A percentile compares a stretch with the other conserved stretches of the same genome.
Conservation (phyloP, 2,888 invertebrate species). For the Lamproptera curius region DNA sequence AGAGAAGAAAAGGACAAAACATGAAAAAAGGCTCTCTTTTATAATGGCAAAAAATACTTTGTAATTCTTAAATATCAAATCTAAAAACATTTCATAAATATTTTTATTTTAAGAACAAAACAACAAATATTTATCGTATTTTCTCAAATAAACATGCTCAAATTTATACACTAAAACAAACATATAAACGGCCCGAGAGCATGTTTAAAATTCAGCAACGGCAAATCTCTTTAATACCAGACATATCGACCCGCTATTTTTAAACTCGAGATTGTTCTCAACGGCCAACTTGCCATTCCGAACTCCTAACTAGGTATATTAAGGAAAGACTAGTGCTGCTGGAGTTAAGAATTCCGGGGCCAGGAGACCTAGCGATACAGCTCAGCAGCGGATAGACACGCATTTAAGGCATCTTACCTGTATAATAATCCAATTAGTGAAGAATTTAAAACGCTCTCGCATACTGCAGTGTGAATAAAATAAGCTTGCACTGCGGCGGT, state of each 20-base stretch:
- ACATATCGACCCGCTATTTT: slow-evolving; percentile 12
- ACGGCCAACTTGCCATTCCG: slow-evolving; percentile 39
- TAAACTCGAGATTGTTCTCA: slow-evolving; percentile 19
- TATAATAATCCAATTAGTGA: slow-evolving; percentile 58
- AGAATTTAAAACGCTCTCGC: slow-evolving; percentile 46
- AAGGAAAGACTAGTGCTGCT: slow-evolving; percentile 38
- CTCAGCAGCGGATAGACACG: slow-evolving; percentile 31
- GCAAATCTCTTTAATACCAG: background rate
- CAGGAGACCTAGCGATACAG: slow-evolving; percentile 29
- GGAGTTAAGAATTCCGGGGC: slow-evolving; percentile 38
- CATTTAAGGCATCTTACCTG: slow-evolving; percentile 35
- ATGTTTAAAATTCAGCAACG: too few species aligned
- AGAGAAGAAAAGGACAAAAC: too few species aligned
- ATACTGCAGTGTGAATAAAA: slow-evolving; percentile 37
- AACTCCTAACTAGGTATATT: slow-evolving; percentile 37
- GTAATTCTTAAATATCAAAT: too few species aligned
- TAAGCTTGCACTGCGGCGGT: slow-evolving; percentile 27
- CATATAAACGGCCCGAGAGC: too few species aligned
- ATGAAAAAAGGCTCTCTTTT: too few species aligned
- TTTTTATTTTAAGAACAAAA: too few species aligned
- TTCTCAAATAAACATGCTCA: too few species aligned
- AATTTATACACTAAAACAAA: too few species aligned
- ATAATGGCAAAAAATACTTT: too few species aligned
- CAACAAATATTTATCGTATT: too few species aligned
- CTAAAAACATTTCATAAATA: too few species aligned